phyloP scores from a whole-genome alignment of 2,113 vertebrate species.

The Pithys albifrons region DNA sequence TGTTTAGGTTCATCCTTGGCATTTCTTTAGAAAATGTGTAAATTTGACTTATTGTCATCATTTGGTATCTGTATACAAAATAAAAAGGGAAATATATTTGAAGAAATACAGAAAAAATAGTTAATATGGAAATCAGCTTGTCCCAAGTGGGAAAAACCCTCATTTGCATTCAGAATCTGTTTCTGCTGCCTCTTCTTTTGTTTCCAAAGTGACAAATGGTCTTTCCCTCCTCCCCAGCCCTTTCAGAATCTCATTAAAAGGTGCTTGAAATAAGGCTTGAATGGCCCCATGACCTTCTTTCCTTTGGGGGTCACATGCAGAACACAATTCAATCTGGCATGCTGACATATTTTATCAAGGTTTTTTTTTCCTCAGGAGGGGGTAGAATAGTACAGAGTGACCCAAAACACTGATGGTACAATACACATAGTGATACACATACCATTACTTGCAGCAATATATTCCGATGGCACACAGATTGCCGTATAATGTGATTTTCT shows the following conservation, averaged over 20 bases:
- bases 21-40: background rate
- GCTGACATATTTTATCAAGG: slow-evolving; percentile 27
- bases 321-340: slow-evolving; percentile 50
- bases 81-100: background rate
- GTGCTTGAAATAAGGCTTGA: slow-evolving; percentile 49
- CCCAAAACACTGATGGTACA: background rate
- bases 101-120: slow-evolving; percentile 19
- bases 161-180: slow-evolving; percentile 63
- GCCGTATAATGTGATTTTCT: background rate
- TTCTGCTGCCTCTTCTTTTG: slow-evolving; percentile 56
- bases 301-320: slow-evolving; percentile 24
- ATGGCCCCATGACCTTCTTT: background rate
- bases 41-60: background rate
- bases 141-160: slow-evolving; percentile 40
- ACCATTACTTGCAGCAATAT: background rate
- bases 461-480: background rate
- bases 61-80: background rate
- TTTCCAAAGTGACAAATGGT: slow-evolving; percentile 67
- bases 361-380: background rate
- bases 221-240: background rate
- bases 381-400: background rate
- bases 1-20: background rate
- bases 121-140: slow-evolving; percentile 53
- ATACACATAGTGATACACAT: background rate
- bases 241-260: slow-evolving; percentile 63